phyloP scores from a whole-genome alignment of 2,888 invertebrate genomes.

The Caradrina kadenii region DNA sequence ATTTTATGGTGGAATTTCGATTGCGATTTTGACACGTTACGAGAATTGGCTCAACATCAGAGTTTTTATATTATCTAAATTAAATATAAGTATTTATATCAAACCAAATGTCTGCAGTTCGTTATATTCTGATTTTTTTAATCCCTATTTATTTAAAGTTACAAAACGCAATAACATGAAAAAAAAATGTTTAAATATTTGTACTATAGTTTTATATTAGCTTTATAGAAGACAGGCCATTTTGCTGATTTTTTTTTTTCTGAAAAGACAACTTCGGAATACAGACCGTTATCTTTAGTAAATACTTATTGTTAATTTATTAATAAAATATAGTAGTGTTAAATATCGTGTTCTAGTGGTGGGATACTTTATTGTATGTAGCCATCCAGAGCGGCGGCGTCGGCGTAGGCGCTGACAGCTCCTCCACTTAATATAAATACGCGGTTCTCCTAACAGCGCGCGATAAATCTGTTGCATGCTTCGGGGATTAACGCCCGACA shows the following conservation, averaged over 20 bases:
- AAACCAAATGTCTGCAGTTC: slow-evolving; percentile 58
- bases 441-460: slow-evolving; percentile 84
- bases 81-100: slow-evolving; percentile 69
- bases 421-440: slow-evolving; percentile 90
- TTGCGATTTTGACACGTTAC: slow-evolving; percentile 65
- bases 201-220: background rate
- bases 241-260: background rate
- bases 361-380: slow-evolving; percentile 80
- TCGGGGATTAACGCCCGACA: slow-evolving; percentile 76
- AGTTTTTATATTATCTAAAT: slow-evolving; percentile 74
- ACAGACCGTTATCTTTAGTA: slow-evolving; percentile 7
- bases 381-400: slow-evolving; percentile 83
- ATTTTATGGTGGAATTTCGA: slow-evolving; percentile 61
- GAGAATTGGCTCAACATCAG: slow-evolving; percentile 78
- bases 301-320: slow-evolving; percentile 33
- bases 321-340: slow-evolving; percentile 24
- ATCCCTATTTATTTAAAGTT: slow-evolving; percentile 51
- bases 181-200: slow-evolving; percentile 17
- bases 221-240: slow-evolving; percentile 2
- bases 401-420: slow-evolving; percentile 89
- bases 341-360: slow-evolving; percentile 33
- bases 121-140: slow-evolving; percentile 55
- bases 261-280: background rate
- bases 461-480: slow-evolving; percentile 84
- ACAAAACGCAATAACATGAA: slow-evolving; percentile 4